Percentiles rank a stretch among this genome's conserved stretches.
Evolutionary conservation across 2,797 vertebrate species (phyloP).

Genomic region (Anomalospiza imberbis): DNA sequence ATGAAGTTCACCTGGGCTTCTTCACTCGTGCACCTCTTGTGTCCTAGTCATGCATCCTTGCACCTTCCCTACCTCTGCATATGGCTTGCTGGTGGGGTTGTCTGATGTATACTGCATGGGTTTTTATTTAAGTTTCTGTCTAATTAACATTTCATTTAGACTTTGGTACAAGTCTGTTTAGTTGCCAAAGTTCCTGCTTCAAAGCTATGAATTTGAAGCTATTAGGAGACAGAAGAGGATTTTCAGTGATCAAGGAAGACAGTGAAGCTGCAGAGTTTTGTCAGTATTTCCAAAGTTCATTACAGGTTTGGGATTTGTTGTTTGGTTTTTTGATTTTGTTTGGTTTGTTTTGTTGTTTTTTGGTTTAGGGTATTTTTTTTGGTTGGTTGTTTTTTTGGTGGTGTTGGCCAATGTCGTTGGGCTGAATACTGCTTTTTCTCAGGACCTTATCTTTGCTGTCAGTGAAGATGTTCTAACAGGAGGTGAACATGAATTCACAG

Average conservation of each 20-base stretch:
- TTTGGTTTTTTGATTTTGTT: not conserved
- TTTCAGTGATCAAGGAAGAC: not conserved
- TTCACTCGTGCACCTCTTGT: fast-evolving
- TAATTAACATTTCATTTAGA: not conserved
- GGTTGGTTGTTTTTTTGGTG: not conserved
- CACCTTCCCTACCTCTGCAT: not conserved
- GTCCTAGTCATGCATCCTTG: not conserved
- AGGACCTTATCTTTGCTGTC: not conserved
- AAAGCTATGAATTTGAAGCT: not conserved
- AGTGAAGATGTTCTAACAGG: not conserved
- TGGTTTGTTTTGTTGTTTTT: not conserved
- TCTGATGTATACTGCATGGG: not conserved
- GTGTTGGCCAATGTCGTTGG: not conserved
- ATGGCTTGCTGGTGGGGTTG: not conserved
- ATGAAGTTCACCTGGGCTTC: not conserved
- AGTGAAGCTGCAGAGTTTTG: not conserved
- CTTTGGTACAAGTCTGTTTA: not conserved
- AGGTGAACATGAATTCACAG: not conserved
- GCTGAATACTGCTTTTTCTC: not conserved
- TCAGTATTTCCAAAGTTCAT: not conserved
- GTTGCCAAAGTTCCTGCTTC: not conserved
- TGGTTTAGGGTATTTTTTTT: not conserved
- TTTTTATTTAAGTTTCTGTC: not conserved
- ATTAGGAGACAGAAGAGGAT: not conserved
- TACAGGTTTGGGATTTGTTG: not conserved